These are phyloP conservation scores for Heliconius erato DNA, from an alignment of 2,888 invertebrate genomes.

Conservation along the genomic window DNA sequence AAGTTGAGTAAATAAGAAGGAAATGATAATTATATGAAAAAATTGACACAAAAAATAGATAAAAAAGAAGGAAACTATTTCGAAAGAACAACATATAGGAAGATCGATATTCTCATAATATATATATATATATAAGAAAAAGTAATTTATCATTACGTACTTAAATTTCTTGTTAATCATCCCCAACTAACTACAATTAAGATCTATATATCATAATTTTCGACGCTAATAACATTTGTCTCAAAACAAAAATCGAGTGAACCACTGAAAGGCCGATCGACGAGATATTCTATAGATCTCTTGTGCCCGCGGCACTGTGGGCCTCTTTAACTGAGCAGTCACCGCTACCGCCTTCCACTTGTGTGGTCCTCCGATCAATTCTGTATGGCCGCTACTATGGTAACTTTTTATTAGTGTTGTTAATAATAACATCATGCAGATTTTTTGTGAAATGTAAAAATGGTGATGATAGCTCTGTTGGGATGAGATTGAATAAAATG, in stretches of 20 bases:
- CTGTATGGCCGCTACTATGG: background rate
- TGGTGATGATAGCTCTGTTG: background rate
- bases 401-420: background rate
- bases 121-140: background rate
- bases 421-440: background rate
- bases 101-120: background rate
- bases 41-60: background rate
- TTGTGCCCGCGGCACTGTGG: slow-evolving; percentile 48
- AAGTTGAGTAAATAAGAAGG: background rate
- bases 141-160: background rate
- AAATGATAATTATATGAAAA: background rate
- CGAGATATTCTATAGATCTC: slow-evolving; percentile 29
- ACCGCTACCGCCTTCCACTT: slow-evolving; percentile 66
- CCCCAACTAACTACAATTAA: slow-evolving; percentile 13
- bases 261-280: slow-evolving; percentile 20
- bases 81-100: background rate
- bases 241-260: slow-evolving; percentile 13
- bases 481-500: background rate
- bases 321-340: slow-evolving; percentile 35
- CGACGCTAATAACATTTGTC: slow-evolving; percentile 7
- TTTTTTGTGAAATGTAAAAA: background rate
- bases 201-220: slow-evolving; percentile 13
- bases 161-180: background rate
- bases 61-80: background rate
- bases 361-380: slow-evolving; percentile 66